A percentile compares a stretch with the other conserved stretches of the same genome.
Evolutionary conservation across 2,888 invertebrate species (phyloP).

Genomic region (Tholera decimalis): DNA sequence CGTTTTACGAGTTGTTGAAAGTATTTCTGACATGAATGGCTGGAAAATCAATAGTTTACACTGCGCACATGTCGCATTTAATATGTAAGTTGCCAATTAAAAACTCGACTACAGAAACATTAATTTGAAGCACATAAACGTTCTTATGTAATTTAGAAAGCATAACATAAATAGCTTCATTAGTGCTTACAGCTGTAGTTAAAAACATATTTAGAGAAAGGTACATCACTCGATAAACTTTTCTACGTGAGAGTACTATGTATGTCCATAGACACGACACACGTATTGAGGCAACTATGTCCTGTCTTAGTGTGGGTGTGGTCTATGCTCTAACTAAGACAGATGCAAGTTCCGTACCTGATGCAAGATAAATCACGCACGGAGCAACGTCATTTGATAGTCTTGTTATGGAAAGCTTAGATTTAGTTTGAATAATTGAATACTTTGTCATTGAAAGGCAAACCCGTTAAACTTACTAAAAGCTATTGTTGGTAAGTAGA

Average conservation of each 20-base stretch:
- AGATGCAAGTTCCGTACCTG: constrained; percentile 27
- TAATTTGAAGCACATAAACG: neutral
- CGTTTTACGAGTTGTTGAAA: no score
- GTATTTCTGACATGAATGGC: constrained; percentile 18
- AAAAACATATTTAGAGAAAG: constrained; percentile 51
- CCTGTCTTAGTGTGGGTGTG: constrained; percentile 8
- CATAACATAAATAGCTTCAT: constrained; percentile 17
- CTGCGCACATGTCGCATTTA: neutral
- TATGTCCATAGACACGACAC: neutral
- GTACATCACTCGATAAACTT: constrained; percentile 37
- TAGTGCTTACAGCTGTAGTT: constrained; percentile 36
- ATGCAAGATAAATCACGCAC: constrained; percentile 50
- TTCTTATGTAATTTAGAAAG: constrained; percentile 37
- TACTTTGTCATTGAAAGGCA: neutral
- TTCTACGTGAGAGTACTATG: constrained; percentile 9
- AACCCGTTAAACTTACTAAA: neutral
- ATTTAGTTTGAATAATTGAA: neutral
- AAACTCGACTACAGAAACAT: neutral
- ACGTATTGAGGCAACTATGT: neutral
- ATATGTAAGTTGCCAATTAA: constrained; percentile 1
- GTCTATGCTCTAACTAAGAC: constrained; percentile 13
- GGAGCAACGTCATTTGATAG: constrained; percentile 18
- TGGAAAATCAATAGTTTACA: constrained; percentile 25
- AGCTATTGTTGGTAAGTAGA: neutral
- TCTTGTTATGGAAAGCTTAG: neutral